These are phyloP conservation scores for Danio albolineatus DNA, from an alignment of 2,797 vertebrate species.

Conservation along the genomic window DNA sequence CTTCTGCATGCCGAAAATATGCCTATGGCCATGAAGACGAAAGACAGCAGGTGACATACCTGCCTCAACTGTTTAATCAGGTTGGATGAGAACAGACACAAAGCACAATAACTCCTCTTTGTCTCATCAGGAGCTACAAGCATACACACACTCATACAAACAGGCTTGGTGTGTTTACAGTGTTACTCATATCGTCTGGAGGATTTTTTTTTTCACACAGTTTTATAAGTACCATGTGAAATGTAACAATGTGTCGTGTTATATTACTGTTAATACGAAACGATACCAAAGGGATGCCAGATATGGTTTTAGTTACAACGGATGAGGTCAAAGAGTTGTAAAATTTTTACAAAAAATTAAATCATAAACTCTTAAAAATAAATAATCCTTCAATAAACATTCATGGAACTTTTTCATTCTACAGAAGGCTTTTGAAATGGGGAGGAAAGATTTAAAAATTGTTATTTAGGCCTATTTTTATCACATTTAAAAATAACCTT, in stretches of 20 bases:
- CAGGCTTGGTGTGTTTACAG: conserved; percentile 47
- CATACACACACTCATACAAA: conserved; percentile 46
- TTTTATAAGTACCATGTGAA: conserved; percentile 53
- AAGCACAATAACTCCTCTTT: conserved; percentile 82
- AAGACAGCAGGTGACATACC: conserved; percentile 76
- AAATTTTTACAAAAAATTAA: background rate
- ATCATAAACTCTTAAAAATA: background rate
- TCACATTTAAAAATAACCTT: too few relatives aligned
- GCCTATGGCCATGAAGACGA: conserved; percentile 73
- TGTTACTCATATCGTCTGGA: conserved; percentile 32
- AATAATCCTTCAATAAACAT: too few relatives aligned
- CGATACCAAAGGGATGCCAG: background rate
- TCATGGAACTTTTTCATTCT: too few relatives aligned
- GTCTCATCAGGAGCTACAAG: conserved; percentile 64
- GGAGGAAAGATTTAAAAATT: too few relatives aligned
- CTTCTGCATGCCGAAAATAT: conserved; percentile 70
- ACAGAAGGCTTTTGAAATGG: too few relatives aligned
- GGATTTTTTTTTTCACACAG: conserved; percentile 45
- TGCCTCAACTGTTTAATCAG: conserved; percentile 77
- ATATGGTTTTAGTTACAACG: conserved; percentile 6
- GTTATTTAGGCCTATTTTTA: too few relatives aligned
- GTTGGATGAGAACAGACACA: conserved; percentile 79
- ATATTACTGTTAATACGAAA: conserved; percentile 22
- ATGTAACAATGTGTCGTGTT: conserved; percentile 40
- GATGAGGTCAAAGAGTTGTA: conserved; percentile 7